Evolutionary conservation across 2,888 invertebrate species (phyloP).

Genomic region (Ferrisia virgata): DNA sequence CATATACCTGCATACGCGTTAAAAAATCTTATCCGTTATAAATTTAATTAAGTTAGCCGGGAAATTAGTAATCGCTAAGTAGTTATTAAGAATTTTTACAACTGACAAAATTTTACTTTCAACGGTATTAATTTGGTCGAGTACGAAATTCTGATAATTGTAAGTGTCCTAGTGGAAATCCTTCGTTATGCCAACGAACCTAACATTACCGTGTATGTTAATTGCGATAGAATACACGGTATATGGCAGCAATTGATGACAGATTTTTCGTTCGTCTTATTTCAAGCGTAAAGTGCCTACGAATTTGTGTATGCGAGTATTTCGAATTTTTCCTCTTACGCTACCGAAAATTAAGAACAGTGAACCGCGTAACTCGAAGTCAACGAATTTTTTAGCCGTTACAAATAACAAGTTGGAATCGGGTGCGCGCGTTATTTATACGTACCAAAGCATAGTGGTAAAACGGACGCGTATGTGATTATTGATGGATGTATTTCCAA

Average conservation of each 20-base stretch:
- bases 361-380: neutral
- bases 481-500: conserved; percentile 23
- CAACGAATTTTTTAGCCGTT: conserved; percentile 7
- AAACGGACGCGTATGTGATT: conserved; percentile 21
- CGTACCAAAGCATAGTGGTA: neutral
- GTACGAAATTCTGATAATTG: neutral
- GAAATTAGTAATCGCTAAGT: neutral
- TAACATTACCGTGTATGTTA: neutral
- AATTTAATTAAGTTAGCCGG: neutral
- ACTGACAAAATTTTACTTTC: conserved; percentile 28
- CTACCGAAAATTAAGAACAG: conserved; percentile 7
- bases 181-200: conserved; percentile 16
- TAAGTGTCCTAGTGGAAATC: neutral
- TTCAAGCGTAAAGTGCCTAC: conserved; percentile 17
- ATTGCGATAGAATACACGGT: neutral
- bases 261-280: conserved; percentile 10
- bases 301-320: neutral
- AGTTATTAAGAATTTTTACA: conserved; percentile 1
- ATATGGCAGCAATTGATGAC: neutral
- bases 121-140: conserved; percentile 13
- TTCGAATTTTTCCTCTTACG: neutral
- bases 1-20: neutral
- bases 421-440: neutral
- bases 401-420: conserved; percentile 5
- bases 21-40: conserved; percentile 9